These are phyloP conservation scores for Callocephalon fimbriatum DNA, from an alignment of 2,113 vertebrate genomes.

Conservation along the genomic window DNA sequence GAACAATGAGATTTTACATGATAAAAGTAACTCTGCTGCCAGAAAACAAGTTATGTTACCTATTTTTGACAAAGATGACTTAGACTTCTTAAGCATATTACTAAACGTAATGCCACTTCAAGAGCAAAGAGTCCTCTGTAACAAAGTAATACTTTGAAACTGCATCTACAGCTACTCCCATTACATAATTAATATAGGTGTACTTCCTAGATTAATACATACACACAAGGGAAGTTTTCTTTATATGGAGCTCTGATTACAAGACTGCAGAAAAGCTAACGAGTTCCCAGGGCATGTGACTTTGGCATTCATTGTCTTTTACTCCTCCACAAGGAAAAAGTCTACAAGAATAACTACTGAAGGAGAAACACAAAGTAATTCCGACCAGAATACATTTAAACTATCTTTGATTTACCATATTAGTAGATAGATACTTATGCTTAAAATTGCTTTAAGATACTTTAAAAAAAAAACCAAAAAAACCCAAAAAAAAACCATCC, in stretches of 20 bases:
- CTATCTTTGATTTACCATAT: conserved; percentile 14
- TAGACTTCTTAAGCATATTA: background rate
- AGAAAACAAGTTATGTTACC: background rate
- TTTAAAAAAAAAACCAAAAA: background rate
- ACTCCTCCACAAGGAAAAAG: conserved; percentile 37
- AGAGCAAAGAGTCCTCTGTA: conserved; percentile 20
- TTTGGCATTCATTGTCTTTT: conserved; percentile 19
- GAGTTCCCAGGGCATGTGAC: conserved; percentile 10
- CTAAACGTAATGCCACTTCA: background rate
- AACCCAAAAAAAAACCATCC: background rate
- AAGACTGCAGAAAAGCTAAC: conserved; percentile 33
- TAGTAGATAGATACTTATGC: background rate
- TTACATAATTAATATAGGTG: background rate
- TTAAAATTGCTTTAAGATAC: background rate
- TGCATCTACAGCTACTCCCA: background rate
- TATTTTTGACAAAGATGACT: background rate
- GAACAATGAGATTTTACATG: background rate
- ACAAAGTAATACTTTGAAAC: background rate
- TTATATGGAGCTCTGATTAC: conserved; percentile 28
- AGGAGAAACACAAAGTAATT: conserved; percentile 58
- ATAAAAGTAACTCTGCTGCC: background rate
- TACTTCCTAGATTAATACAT: background rate
- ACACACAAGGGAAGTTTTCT: conserved; percentile 1
- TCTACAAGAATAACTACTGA: background rate
- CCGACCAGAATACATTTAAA: background rate